phyloP scores from a whole-genome alignment of 2,797 vertebrate genomes.

The Silurus aristotelis region DNA sequence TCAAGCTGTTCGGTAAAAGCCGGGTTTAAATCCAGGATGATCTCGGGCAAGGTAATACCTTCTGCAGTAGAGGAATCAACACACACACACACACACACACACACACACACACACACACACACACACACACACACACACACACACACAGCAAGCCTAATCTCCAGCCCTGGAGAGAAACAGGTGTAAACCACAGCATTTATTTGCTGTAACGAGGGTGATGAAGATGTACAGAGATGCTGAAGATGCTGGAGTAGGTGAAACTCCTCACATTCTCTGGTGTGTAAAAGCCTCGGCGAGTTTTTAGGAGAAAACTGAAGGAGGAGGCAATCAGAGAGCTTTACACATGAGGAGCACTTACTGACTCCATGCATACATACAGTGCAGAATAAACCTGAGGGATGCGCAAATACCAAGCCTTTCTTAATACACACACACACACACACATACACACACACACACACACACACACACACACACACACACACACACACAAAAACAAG shows the following conservation, averaged over 20 bases:
- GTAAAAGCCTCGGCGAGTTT: neutral
- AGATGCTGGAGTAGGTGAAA: conserved; percentile 7
- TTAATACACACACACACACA: neutral
- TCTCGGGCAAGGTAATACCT: conserved; percentile 1
- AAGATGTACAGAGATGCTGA: conserved; percentile 26
- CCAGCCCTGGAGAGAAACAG: neutral
- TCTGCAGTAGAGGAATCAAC: neutral
- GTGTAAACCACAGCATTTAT: conserved; percentile 5
- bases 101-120: conserved; percentile 1
- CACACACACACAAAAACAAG: neutral
- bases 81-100: neutral
- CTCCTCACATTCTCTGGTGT: neutral
- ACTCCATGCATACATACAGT: neutral
- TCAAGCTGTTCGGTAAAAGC: neutral
- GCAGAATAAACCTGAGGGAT: neutral
- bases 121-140: neutral
- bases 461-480: neutral
- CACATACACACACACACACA: conserved; percentile 1
- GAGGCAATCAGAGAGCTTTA: conserved; percentile 19
- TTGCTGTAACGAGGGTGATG: conserved; percentile 10
- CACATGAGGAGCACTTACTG: neutral
- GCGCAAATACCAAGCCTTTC: neutral
- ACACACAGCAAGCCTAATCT: conserved; percentile 2
- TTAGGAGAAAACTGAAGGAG: neutral
- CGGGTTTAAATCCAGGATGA: conserved; percentile 10